Base-by-base conservation (phyloP, 1,140 invertebrate genomes). In the Monomorium pharaonis region DNA sequence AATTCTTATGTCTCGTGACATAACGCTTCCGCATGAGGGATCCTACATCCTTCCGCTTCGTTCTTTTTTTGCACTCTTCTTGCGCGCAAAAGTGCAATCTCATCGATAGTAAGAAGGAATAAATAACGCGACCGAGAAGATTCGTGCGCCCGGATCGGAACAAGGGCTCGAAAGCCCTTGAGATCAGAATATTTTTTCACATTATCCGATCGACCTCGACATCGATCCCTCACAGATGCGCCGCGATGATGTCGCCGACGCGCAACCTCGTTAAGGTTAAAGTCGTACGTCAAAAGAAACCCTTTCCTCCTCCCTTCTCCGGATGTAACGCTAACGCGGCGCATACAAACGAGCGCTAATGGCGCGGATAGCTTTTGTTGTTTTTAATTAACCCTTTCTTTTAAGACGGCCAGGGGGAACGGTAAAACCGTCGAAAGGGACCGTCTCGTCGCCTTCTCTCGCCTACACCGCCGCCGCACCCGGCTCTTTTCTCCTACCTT, bases 321-420 rank as follows among this genome's bases (percentile, higher is more conserved):
- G 92, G 90, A 91, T 89, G 92, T 94, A 74, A 95, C 92, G 91
- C 91, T 94, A 94, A 94, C 89, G 93, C 83, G 86, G 92, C 92
- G 95, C 94, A 95, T 95, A 95, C 94, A 95, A 95, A 95, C 95
- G 93, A 93, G 92, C 94, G 94, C 94, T 95, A 95, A 95, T 95
- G 92, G 94, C 93, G 88, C 89, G 92, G 91, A 94, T 94, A 91
- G 94, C 95, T 95, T 95, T 95, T 95, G 94, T 95, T 95, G 92
- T 95, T 95, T 95, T 95, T 95, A 95, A 95, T 95, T 95, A 95
- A 95, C 95, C 95, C 95, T 95, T 95, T 95, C 94, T 95, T 95
- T 93, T 91, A 94, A 94, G 94, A 93, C 92, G 91, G 75, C 90
- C 92, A 84, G 87, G 85, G 93, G 92, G 92, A 94, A 75, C 91